These are phyloP conservation scores for Turdus rufiventris DNA, from an alignment of 2,113 vertebrate genomes.

Conservation along the genomic window DNA sequence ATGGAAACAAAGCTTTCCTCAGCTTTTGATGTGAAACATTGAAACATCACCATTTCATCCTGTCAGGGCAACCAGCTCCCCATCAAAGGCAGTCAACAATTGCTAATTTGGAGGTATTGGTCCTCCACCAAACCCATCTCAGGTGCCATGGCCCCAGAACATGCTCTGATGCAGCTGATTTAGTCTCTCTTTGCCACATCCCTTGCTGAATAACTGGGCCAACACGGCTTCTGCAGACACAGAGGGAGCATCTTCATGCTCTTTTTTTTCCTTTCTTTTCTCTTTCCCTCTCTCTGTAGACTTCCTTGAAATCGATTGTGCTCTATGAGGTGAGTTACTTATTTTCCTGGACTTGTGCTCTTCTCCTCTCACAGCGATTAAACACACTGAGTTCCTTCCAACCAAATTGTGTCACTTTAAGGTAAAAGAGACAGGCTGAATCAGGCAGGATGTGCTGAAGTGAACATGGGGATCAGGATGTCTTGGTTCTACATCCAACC, in stretches of 20 bases:
- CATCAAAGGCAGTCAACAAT: accelerated
- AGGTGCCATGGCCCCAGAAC: not conserved
- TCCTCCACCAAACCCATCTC: not conserved
- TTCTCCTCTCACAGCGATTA: not conserved
- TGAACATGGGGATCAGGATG: not conserved
- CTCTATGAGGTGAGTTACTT: accelerated
- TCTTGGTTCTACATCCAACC: not conserved
- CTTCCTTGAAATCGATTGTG: accelerated
- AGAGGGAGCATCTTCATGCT: not conserved
- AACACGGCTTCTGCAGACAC: not conserved
- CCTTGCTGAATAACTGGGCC: not conserved
- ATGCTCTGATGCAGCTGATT: not conserved
- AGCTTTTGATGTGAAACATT: not conserved
- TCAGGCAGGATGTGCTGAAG: accelerated
- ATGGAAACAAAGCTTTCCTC: not conserved
- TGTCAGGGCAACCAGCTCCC: not conserved
- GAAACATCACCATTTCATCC: accelerated
- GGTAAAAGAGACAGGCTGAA: not conserved
- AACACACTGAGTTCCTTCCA: not conserved
- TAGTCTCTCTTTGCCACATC: not conserved
- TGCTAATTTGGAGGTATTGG: not conserved
- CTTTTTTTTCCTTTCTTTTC: not conserved
- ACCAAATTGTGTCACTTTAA: not conserved
- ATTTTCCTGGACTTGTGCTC: not conserved
- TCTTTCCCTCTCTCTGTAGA: not conserved